phyloP scores from a whole-genome alignment of 1,140 invertebrate species.

The Gryllus bimaculatus region DNA sequence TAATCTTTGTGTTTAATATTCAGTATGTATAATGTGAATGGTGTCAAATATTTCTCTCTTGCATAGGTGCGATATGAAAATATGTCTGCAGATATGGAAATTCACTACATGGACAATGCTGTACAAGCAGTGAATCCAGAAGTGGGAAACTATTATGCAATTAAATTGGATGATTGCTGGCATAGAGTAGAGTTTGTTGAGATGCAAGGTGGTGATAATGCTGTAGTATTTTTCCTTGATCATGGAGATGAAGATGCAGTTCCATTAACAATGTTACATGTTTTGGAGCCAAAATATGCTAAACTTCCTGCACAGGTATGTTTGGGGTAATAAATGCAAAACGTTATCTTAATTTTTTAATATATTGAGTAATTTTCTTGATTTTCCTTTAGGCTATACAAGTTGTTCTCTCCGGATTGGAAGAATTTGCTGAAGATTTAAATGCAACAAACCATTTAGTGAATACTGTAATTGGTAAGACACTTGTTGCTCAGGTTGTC shows the following conservation, averaged over 20 bases:
- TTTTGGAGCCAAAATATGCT: constrained; percentile 45
- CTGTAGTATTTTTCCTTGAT: constrained; percentile 51
- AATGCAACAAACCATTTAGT: constrained; percentile 1
- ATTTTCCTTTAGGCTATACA: constrained; percentile 42
- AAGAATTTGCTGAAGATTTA: constrained; percentile 39
- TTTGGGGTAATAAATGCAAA: constrained; percentile 6
- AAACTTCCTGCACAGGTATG: constrained; percentile 47
- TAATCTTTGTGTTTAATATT: too few relatives aligned
- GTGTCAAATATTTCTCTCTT: constrained; percentile 24
- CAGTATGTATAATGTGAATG: too few relatives aligned
- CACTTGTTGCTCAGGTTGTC: constrained; percentile 21
- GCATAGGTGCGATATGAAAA: constrained; percentile 41
- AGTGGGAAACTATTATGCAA: constrained; percentile 44
- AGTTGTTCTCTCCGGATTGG: constrained; percentile 46
- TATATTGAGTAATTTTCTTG: constrained; percentile 17
- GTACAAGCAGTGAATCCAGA: constrained; percentile 26
- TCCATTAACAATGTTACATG: constrained; percentile 37
- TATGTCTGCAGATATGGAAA: constrained; percentile 44
- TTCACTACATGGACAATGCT: constrained; percentile 37
- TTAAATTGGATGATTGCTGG: constrained; percentile 46
- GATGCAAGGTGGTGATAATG: constrained; percentile 29
- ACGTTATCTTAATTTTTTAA: constrained; percentile 8
- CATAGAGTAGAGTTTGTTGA: constrained; percentile 47
- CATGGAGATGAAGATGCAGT: constrained; percentile 47
- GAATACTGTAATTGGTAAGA: constrained; percentile 17